Evolutionary conservation across 2,888 invertebrate species (phyloP).

Genomic region (Chymomyza procnemis): DNA sequence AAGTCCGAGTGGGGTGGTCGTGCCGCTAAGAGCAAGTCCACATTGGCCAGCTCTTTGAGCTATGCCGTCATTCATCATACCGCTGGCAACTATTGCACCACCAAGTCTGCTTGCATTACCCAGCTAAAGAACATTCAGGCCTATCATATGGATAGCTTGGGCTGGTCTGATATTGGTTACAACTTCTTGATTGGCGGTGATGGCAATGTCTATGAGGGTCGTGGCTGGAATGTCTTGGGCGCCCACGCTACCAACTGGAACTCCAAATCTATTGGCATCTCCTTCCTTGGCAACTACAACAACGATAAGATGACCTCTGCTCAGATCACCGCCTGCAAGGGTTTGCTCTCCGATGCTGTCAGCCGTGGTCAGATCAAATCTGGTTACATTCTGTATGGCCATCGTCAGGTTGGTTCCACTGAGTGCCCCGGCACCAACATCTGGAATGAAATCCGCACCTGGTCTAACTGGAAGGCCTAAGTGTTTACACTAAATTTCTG

Average conservation of each 20-base stretch:
- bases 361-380: constrained; percentile 59
- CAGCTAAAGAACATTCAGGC: constrained; percentile 70
- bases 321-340: constrained; percentile 62
- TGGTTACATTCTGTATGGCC: constrained; percentile 70
- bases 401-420: constrained; percentile 72
- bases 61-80: constrained; percentile 74
- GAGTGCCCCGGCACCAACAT: constrained; percentile 75
- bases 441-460: constrained; percentile 70
- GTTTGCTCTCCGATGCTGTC: constrained; percentile 62
- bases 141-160: constrained; percentile 71
- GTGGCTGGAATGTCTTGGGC: constrained; percentile 71
- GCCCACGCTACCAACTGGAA: constrained; percentile 74
- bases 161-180: constrained; percentile 75
- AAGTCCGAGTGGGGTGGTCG: constrained; percentile 74
- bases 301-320: constrained; percentile 50
- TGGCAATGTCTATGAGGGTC: constrained; percentile 75
- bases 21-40: constrained; percentile 50
- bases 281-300: constrained; percentile 74
- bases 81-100: constrained; percentile 67
- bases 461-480: constrained; percentile 74
- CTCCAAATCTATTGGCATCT: constrained; percentile 71
- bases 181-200: constrained; percentile 75
- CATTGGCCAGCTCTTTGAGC: constrained; percentile 49
- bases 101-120: constrained; percentile 57
- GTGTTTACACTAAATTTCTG: not conserved